Conservation (phyloP, 2,113 vertebrate genomes). For the Lonchura striata region DNA sequence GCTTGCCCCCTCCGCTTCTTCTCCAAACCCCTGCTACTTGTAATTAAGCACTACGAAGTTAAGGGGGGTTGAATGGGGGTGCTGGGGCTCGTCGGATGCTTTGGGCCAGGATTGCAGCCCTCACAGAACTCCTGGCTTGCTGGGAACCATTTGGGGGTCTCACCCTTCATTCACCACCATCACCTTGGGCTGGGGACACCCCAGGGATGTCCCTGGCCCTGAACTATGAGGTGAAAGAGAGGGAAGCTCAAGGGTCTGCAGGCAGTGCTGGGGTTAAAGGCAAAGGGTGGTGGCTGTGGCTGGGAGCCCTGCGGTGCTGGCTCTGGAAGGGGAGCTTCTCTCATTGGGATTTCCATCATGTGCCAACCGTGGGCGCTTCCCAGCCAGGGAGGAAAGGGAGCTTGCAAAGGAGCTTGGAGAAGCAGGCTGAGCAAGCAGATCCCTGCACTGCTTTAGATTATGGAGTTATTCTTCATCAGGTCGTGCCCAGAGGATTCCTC, state of each 20-base stretch:
- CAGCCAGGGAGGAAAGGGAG: not conserved
- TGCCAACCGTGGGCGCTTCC: not conserved
- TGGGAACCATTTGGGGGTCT: not conserved
- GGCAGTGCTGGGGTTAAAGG: not conserved
- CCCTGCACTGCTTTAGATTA: not conserved
- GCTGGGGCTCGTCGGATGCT: not conserved
- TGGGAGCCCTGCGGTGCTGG: not conserved
- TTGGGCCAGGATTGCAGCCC: not conserved
- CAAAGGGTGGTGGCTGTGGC: not conserved
- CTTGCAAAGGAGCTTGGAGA: not conserved
- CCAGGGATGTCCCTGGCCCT: not conserved
- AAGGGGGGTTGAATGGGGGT: not conserved
- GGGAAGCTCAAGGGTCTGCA: not conserved
- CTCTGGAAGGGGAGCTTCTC: not conserved
- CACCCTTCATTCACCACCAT: not conserved
- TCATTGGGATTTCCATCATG: conserved; percentile 44
- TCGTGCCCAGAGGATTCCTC: not conserved
- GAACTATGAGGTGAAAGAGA: not conserved
- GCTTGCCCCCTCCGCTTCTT: not conserved
- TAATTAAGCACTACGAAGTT: not conserved
- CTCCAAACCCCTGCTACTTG: not conserved
- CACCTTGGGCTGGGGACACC: too few species aligned
- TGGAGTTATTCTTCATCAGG: not conserved
- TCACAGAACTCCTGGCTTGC: not conserved
- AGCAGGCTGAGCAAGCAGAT: not conserved